Evolutionary conservation across 53 echinoderm and acorn worm species (phyloP).

Genomic region (Luidia sarsii): DNA sequence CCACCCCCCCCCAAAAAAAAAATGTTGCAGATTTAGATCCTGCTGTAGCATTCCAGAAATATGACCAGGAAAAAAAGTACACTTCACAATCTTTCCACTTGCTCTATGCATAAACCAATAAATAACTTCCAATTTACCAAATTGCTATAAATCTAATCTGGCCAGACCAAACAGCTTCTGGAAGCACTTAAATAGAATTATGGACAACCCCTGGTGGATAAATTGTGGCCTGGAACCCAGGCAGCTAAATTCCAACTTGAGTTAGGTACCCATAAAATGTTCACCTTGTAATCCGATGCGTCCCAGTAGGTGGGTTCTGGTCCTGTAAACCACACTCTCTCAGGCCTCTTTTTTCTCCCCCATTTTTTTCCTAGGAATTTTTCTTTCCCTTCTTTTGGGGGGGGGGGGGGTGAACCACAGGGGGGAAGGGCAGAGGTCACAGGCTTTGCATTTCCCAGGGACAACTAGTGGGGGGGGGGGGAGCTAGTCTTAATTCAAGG

Average conservation of each 20-base stretch:
- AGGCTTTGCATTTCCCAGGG: slow-evolving; percentile 11
- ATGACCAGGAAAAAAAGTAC: neutral
- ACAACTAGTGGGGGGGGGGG: too few relatives aligned
- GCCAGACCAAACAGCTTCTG: slow-evolving; percentile 21
- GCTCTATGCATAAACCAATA: slow-evolving; percentile 36
- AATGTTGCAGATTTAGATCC: too few relatives aligned
- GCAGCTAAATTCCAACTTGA: neutral
- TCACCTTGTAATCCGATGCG: slow-evolving; percentile 49
- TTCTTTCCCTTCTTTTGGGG: neutral
- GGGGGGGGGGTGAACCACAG: neutral
- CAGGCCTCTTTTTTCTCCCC: neutral
- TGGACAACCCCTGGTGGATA: slow-evolving; percentile 42
- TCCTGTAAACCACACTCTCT: too few relatives aligned
- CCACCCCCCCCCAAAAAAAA: too few relatives aligned
- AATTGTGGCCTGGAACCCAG: slow-evolving; percentile 7
- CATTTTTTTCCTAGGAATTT: neutral
- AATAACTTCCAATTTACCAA: slow-evolving; percentile 57
- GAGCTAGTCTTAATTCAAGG: too few relatives aligned
- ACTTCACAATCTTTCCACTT: neutral
- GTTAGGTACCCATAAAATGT: slow-evolving; percentile 15
- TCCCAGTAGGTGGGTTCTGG: slow-evolving; percentile 4
- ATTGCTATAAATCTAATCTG: slow-evolving; percentile 40
- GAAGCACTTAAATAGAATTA: slow-evolving; percentile 48
- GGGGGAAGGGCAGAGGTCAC: neutral
- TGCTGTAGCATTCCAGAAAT: slow-evolving; percentile 28